These are phyloP conservation scores for Carollia perspicillata DNA, from an alignment of 2,113 vertebrate genomes.

Conservation along the genomic window DNA sequence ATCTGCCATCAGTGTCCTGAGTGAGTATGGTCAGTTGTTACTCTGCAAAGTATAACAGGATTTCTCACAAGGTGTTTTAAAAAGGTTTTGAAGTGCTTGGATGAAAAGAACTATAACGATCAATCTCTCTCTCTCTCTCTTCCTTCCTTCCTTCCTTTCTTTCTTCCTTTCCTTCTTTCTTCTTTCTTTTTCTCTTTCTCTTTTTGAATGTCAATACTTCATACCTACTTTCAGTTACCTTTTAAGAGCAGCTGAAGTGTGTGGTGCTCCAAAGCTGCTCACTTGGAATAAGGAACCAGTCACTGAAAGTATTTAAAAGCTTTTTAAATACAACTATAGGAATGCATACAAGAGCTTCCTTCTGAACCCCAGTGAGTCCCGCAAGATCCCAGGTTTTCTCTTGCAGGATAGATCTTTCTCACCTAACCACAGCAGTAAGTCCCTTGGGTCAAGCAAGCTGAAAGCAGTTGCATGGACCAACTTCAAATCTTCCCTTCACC, in stretches of 20 bases:
- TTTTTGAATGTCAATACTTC: neutral
- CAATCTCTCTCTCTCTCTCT: neutral
- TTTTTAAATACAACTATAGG: slow-evolving; percentile 14
- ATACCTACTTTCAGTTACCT: slow-evolving; percentile 28
- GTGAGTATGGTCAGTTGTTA: neutral
- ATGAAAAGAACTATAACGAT: neutral
- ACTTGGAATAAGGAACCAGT: neutral
- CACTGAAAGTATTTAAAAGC: neutral
- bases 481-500: neutral
- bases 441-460: neutral
- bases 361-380: neutral
- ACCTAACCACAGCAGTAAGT: too few species aligned
- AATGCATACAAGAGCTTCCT: neutral
- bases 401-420: neutral
- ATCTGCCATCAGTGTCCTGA: neutral
- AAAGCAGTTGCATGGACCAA: neutral
- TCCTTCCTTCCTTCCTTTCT: too few species aligned
- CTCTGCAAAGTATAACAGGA: neutral
- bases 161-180: too few species aligned
- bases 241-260: slow-evolving; percentile 19
- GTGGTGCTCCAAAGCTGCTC: neutral
- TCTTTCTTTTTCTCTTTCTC: neutral
- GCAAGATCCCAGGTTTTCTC: neutral
- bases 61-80: neutral
- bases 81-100: slow-evolving; percentile 3